phyloP scores from a whole-genome alignment of 2,888 invertebrate genomes.

The Leucoma salicis region DNA sequence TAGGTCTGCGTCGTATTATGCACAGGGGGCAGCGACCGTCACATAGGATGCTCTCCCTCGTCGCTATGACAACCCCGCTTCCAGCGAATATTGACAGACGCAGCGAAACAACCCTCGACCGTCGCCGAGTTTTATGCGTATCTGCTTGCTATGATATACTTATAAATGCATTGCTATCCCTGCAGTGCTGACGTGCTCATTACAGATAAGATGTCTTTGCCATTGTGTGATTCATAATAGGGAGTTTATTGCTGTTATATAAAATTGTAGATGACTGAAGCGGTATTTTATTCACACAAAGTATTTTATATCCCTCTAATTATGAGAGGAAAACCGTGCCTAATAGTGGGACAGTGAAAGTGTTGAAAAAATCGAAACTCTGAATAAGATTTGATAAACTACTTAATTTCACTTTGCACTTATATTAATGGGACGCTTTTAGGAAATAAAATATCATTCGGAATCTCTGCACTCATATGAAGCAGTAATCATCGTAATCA shows the following conservation, averaged over 20 bases:
- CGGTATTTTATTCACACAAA: no score
- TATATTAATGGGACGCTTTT: background rate
- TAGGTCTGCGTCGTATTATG: conserved; percentile 59
- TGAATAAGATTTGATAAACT: no score
- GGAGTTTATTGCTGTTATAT: conserved; percentile 44
- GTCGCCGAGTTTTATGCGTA: conserved; percentile 34
- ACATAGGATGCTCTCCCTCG: conserved; percentile 63
- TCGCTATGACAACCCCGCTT: conserved; percentile 73
- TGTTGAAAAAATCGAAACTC: no score
- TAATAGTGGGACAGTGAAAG: no score
- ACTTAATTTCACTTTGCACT: background rate
- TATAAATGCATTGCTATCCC: conserved; percentile 60
- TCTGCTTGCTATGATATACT: conserved; percentile 64
- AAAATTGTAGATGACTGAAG: conserved; percentile 35
- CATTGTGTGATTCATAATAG: conserved; percentile 46
- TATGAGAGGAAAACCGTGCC: no score
- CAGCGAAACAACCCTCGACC: conserved; percentile 35
- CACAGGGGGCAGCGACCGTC: conserved; percentile 66
- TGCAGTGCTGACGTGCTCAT: conserved; percentile 60
- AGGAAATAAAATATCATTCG: background rate
- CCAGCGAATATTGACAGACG: conserved; percentile 71
- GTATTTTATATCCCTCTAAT: no score
- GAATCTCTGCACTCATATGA: conserved; percentile 1
- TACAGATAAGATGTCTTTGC: conserved; percentile 63
- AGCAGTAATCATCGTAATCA: conserved; percentile 12